These are phyloP conservation scores for Heterodera schachtii DNA, from an alignment of 1,140 invertebrate genomes.

Conservation along the genomic window DNA sequence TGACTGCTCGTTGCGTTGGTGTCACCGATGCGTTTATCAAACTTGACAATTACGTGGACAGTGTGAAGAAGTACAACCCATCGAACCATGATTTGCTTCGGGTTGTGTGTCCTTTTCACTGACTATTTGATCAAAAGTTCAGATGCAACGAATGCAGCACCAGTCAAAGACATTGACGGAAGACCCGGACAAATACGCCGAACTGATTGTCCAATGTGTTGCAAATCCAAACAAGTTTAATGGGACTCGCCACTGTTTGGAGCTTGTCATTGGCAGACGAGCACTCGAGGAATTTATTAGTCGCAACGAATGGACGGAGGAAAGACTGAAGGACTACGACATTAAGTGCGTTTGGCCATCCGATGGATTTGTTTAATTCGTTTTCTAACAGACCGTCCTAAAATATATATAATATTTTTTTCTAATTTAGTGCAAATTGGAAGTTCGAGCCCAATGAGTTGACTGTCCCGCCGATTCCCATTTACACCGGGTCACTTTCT, in stretches of 20 bases:
- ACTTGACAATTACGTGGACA: conserved; percentile 24
- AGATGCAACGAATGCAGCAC: conserved; percentile 6
- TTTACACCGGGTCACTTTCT: background rate
- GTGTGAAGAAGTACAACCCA: conserved; percentile 14
- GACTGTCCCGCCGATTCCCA: background rate
- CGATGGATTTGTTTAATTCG: no score
- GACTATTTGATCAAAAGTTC: background rate
- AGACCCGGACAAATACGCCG: background rate
- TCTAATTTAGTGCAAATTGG: background rate
- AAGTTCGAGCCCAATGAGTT: background rate
- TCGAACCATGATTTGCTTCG: conserved; percentile 11
- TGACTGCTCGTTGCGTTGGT: conserved; percentile 1
- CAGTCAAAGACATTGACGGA: background rate
- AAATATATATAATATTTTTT: no score
- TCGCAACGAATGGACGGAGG: conserved; percentile 11
- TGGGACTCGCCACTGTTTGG: conserved; percentile 10
- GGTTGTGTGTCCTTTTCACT: conserved; percentile 7
- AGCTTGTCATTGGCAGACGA: conserved; percentile 16
- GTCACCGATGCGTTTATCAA: conserved; percentile 20
- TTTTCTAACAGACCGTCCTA: no score
- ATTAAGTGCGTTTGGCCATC: background rate
- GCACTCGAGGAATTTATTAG: conserved; percentile 10
- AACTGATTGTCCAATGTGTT: conserved; percentile 24
- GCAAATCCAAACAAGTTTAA: conserved; percentile 21
- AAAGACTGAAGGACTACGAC: conserved; percentile 15